phyloP scores from a whole-genome alignment of 2,113 vertebrate species.

The Pteropus alecto region DNA sequence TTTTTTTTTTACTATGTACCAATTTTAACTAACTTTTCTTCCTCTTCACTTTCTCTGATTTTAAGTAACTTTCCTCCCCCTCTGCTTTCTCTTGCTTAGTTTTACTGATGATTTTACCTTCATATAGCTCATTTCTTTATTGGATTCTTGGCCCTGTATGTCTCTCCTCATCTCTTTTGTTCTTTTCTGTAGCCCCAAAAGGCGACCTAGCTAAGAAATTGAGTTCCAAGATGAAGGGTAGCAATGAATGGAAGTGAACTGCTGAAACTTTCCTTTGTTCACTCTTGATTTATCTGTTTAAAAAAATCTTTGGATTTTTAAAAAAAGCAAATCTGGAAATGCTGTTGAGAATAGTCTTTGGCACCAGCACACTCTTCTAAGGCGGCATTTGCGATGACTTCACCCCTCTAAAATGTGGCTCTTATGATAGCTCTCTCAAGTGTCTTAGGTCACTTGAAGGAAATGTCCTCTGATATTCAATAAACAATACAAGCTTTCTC shows the following conservation, averaged over 20 bases:
- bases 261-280: slow-evolving; percentile 41
- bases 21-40: slow-evolving; percentile 4
- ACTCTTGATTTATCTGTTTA: slow-evolving; percentile 60
- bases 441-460: slow-evolving; percentile 65
- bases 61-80: not conserved
- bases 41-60: not conserved
- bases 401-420: slow-evolving; percentile 76
- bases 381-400: slow-evolving; percentile 77
- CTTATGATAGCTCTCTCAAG: slow-evolving; percentile 77
- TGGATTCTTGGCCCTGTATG: not conserved
- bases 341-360: slow-evolving; percentile 62
- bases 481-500: slow-evolving; percentile 65
- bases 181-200: slow-evolving; percentile 1
- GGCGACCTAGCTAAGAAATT: slow-evolving; percentile 16
- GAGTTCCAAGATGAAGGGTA: slow-evolving; percentile 7
- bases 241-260: slow-evolving; percentile 28
- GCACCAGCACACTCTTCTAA: slow-evolving; percentile 49
- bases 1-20: not conserved
- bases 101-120: slow-evolving; percentile 12
- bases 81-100: not conserved
- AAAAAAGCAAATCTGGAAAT: slow-evolving; percentile 67
- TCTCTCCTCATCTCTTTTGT: slow-evolving; percentile 1
- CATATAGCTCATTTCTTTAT: not conserved
- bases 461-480: slow-evolving; percentile 59
- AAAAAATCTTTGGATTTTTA: slow-evolving; percentile 30